These are phyloP conservation scores for Dryobates pubescens DNA, from an alignment of 2,797 vertebrate genomes.

Conservation along the genomic window DNA sequence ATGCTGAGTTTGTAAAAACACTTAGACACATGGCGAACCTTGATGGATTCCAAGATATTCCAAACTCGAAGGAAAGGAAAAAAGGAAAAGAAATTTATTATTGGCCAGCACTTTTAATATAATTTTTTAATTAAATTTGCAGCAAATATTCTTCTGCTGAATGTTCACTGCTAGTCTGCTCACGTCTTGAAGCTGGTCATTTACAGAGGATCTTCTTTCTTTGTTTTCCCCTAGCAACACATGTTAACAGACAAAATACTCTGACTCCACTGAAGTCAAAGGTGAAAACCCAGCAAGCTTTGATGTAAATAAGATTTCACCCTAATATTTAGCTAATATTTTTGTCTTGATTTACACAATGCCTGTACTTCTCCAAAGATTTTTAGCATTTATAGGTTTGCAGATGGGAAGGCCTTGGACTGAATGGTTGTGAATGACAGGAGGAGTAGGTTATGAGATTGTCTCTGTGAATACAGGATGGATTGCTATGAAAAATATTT, in stretches of 20 bases:
- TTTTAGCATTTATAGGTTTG: background rate
- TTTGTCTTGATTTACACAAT: background rate
- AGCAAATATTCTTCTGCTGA: background rate
- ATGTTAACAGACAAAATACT: background rate
- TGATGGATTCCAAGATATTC: conserved; percentile 15
- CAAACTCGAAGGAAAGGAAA: background rate
- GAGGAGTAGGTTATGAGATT: conserved; percentile 12
- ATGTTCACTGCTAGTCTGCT: background rate
- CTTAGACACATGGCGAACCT: conserved; percentile 29
- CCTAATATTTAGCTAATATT: background rate
- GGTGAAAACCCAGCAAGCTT: background rate
- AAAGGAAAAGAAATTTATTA: background rate
- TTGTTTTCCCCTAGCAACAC: background rate
- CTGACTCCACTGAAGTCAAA: conserved; percentile 13
- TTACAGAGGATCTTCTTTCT: background rate
- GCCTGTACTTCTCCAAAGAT: background rate
- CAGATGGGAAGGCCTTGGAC: background rate
- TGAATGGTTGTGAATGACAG: background rate
- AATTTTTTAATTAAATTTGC: background rate
- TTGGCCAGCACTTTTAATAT: background rate
- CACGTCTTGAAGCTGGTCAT: conserved; percentile 4
- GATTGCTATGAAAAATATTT: conserved; percentile 6
- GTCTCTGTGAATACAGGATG: background rate
- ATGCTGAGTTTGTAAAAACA: conserved; percentile 56
- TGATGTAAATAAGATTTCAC: background rate